Evolutionary conservation across 1,140 invertebrate genomes (phyloP).

Genomic region (Zaprionus inermis): DNA sequence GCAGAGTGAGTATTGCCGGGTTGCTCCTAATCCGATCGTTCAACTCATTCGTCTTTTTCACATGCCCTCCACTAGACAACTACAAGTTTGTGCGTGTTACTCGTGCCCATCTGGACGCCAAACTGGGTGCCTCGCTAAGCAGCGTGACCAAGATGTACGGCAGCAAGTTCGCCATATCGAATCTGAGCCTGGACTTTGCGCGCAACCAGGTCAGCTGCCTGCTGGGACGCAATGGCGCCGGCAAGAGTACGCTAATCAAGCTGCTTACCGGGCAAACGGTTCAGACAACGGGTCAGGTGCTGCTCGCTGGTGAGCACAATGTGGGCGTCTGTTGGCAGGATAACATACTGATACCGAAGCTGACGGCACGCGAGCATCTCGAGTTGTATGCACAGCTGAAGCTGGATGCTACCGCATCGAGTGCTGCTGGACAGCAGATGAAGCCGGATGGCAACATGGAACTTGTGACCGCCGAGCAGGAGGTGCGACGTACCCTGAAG

Average conservation of each 20-base stretch:
- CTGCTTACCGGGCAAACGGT: conserved; percentile 88
- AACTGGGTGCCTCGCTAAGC: conserved; percentile 85
- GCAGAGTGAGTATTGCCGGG: conserved; percentile 52
- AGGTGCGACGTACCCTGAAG: conserved; percentile 85
- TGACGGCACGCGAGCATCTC: conserved; percentile 93
- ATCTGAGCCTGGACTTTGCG: conserved; percentile 86
- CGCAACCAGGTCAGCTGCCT: conserved; percentile 89
- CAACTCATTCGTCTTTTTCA: too few relatives aligned
- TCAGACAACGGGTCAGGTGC: conserved; percentile 86
- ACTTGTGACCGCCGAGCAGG: conserved; percentile 22
- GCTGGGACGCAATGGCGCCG: conserved; percentile 94
- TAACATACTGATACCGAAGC: conserved; percentile 91
- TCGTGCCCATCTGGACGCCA: conserved; percentile 69
- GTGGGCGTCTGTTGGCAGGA: conserved; percentile 93
- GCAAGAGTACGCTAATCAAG: conserved; percentile 92
- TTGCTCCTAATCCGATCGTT: too few relatives aligned
- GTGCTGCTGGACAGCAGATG: neutral
- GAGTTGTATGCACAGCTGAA: conserved; percentile 88
- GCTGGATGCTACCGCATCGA: conserved; percentile 19
- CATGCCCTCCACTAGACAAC: conserved; percentile 53
- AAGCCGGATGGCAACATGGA: conserved; percentile 6
- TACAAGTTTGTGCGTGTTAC: conserved; percentile 71
- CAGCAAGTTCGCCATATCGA: conserved; percentile 86
- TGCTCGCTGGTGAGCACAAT: conserved; percentile 81
- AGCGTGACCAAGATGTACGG: conserved; percentile 85